phyloP scores from a whole-genome alignment of 2,797 vertebrate species.

The Euphonia xanthogaster region DNA sequence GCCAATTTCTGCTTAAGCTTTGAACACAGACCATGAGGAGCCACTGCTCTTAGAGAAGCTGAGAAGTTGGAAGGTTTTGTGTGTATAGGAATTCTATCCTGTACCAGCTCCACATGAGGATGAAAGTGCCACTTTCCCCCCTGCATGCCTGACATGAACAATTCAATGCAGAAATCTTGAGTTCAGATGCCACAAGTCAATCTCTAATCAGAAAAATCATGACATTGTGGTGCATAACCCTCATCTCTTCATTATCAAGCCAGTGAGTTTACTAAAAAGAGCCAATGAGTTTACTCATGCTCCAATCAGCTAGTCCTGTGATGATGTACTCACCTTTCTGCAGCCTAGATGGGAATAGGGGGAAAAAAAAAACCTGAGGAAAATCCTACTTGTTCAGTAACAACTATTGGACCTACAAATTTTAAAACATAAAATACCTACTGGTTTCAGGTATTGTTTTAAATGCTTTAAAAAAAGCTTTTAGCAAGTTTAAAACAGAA shows the following conservation, averaged over 20 bases:
- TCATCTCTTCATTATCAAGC: background rate
- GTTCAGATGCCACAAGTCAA: background rate
- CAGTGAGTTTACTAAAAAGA: background rate
- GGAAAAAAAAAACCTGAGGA: background rate
- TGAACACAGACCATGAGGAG: background rate
- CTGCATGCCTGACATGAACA: background rate
- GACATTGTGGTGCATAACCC: background rate
- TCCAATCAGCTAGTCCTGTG: background rate
- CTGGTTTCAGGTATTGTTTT: background rate
- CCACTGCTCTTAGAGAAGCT: background rate
- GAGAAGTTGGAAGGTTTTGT: background rate
- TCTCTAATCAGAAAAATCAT: background rate
- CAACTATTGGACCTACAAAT: background rate
- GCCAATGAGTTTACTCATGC: no score
- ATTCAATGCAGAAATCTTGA: background rate
- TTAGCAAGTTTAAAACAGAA: background rate
- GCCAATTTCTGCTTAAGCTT: background rate
- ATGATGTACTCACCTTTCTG: background rate
- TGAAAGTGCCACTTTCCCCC: background rate
- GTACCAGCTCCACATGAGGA: background rate
- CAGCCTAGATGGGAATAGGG: background rate
- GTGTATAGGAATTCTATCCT: background rate
- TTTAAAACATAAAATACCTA: background rate
- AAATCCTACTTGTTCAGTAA: background rate
- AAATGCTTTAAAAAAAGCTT: background rate